These are phyloP conservation scores for Antheraea assamensis DNA, from an alignment of 2,888 invertebrate species.

Conservation along the genomic window DNA sequence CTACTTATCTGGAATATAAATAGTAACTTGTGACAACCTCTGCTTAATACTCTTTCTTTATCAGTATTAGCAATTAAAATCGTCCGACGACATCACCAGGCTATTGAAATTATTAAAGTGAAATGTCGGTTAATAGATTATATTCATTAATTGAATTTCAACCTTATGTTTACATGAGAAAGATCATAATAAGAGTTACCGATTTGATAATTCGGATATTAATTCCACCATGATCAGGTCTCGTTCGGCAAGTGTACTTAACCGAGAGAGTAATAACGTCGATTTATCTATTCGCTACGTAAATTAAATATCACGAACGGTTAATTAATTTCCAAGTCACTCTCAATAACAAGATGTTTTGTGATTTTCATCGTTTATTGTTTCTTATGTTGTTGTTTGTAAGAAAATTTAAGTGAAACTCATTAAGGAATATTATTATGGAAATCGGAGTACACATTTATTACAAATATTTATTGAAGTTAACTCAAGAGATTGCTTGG, in stretches of 20 bases:
- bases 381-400: background rate
- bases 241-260: slow-evolving; percentile 17
- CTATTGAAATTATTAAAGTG: slow-evolving; percentile 38
- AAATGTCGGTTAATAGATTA: slow-evolving; percentile 33
- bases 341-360: slow-evolving; percentile 20
- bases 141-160: slow-evolving; percentile 1
- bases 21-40: background rate
- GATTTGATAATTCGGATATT: slow-evolving; percentile 28
- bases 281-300: slow-evolving; percentile 34
- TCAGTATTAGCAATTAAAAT: slow-evolving; percentile 41
- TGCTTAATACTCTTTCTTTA: background rate
- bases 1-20: no score
- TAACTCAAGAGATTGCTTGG: background rate
- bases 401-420: background rate
- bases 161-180: background rate
- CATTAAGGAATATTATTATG: slow-evolving; percentile 11
- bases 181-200: background rate
- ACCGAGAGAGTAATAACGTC: slow-evolving; percentile 30
- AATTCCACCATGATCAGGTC: slow-evolving; percentile 31
- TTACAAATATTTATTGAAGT: background rate
- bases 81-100: slow-evolving; percentile 38
- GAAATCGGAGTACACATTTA: background rate
- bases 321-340: slow-evolving; percentile 35
- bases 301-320: slow-evolving; percentile 36
- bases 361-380: slow-evolving; percentile 13